Evolutionary conservation across 2,113 vertebrate species (phyloP), one percentile per base, ranked within the genome.

Genomic region (Labeo catla): DNA sequence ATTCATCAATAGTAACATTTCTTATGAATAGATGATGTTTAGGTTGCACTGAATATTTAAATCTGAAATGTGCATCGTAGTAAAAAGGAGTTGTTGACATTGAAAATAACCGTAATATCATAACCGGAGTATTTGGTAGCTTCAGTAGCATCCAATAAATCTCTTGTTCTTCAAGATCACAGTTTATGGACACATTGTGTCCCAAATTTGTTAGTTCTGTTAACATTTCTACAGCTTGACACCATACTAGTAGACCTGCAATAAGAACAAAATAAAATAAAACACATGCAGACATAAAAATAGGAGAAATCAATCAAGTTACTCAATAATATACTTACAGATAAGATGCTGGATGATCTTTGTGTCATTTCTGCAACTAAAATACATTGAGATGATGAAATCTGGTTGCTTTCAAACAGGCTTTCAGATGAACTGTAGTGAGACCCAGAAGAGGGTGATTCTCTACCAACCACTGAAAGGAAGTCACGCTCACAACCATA

Each of bases 1-100:
- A 81, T 54, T 88, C 83, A 21, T 88, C 70, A 0, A 4, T 11
- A 57, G 77, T 81, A 34, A 85, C 74, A 47, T 85, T 81, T 21
- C 34, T 36, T 34, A 87, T 87, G 52, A 52, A 36, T 16, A 77
- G 50, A 54, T 4, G 4, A 34, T 16, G 15, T 15, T 54, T 77
- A 10, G 3, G 49, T 54, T 50, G 47, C 47, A 54, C 76, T 77
- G 28, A 36, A 54, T 77, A 77, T 36, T 77, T 77, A 0, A 0
- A 0, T 77, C 3, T 36, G 7, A 77, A 77, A 4, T 4, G 4
- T 34, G 9, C 0, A 21, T 36, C 23, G 4, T 19, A 52, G 76
- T 36, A 77, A 77, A 77, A 77, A 34, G 50, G 47, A 34, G 28
- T 52, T 52, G 76, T 28, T 10, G 76, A 77, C 19, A n/a, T 77